Evolutionary conservation across 2,113 vertebrate genomes (phyloP).

Genomic region (Sula dactylatra): DNA sequence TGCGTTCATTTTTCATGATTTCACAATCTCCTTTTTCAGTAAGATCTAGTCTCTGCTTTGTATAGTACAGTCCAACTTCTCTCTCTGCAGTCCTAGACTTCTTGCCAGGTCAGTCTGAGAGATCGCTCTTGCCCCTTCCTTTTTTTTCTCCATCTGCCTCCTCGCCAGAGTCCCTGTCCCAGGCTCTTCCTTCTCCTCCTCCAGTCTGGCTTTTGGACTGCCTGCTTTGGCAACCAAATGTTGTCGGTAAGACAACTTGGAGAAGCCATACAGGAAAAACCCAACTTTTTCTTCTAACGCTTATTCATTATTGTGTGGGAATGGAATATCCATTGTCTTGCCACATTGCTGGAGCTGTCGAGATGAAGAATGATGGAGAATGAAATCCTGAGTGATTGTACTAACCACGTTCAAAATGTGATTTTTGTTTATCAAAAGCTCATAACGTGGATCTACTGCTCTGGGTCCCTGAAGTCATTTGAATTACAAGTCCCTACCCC

Average conservation of each 20-base stretch:
- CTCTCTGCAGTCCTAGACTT: background rate
- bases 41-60: background rate
- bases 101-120: background rate
- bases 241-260: background rate
- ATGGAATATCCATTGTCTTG: background rate
- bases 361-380: background rate
- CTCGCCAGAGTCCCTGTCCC: background rate
- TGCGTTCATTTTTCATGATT: background rate
- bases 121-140: background rate
- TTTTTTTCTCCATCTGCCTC: background rate
- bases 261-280: background rate
- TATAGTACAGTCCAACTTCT: background rate
- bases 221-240: background rate
- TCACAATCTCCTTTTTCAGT: background rate
- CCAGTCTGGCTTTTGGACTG: background rate
- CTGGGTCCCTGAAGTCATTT: background rate
- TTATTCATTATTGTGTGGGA: background rate
- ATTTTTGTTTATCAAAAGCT: background rate
- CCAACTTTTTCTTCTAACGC: background rate
- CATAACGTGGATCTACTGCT: background rate
- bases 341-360: conserved; percentile 15
- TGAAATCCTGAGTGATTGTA: background rate
- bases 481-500: background rate
- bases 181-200: background rate
- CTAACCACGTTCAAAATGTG: background rate